A percentile compares a stretch with the other conserved stretches of the same genome.
phyloP scores from a whole-genome alignment of 2,113 vertebrate species.

The zebrafish (Danio rerio) region GRCz12tu NC_133199.1:28269501-28270000 shows the following conservation, averaged over 20 bases:
- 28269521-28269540: slow-evolving; percentile 4
- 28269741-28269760: slow-evolving; percentile 36
- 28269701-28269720: slow-evolving; percentile 12
- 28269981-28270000: slow-evolving; percentile 75
- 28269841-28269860: slow-evolving; percentile 13
- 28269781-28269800: slow-evolving; percentile 36
- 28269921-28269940: background rate
- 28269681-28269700: slow-evolving; percentile 41
- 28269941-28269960: background rate
- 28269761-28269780: slow-evolving; percentile 20
- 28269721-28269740: slow-evolving; percentile 24
- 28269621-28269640: slow-evolving; percentile 42
- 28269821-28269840: background rate
- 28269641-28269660: slow-evolving; percentile 20
- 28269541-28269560: slow-evolving; percentile 6
- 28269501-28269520: slow-evolving; percentile 22
- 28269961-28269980: slow-evolving; percentile 54
- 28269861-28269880: background rate
- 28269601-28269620: slow-evolving; percentile 36
- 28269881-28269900: background rate
- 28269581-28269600: slow-evolving; percentile 26
- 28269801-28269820: slow-evolving; percentile 27
- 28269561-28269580: slow-evolving; percentile 2
- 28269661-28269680: slow-evolving; percentile 35
- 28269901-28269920: no score